Evolutionary conservation across 2,113 vertebrate species (phyloP), one percentile per base, ranked within the genome.

Genomic region (Drymodes brunneopygia): DNA sequence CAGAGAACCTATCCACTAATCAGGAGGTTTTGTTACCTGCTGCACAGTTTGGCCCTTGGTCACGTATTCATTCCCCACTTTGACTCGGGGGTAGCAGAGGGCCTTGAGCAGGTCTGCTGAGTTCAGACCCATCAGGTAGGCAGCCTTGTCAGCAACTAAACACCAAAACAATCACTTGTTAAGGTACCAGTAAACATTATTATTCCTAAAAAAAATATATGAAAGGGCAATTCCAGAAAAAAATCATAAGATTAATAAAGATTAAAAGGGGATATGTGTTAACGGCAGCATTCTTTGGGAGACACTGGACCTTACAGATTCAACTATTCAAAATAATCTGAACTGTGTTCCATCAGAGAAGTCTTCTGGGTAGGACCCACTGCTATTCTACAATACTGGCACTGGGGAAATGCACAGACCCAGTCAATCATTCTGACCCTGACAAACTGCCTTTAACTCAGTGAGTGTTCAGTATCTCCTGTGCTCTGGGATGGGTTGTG

Each of bases 61-160:
- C 6, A 89, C 86, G 0, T 89, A 89, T 35, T 89, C 86, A 35
- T 89, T 89, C 45, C 86, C 86, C 69, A 88, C 86, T 2, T 88
- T 88, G 67, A 88, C 86, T 4, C 86, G 69, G 11, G 86, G 86
- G 78, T 89, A 89, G 29, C 86, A 89, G 29, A 89, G 86, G 3
- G 86, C 86, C 47, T 89, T 89, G 29, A 89, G 79, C 40, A 89
- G 62, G 54, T 89, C 87, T 27, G 87, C 87, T 75, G 87, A 90
- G 54, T 90, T 89, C 54, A 90, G 70, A 31, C 87, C 87, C 87
- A 90, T 90, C 62, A 90, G 19, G 29, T 95, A 95, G 85, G 92
- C 88, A 56, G 92, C 94, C 71, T 95, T 95, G 81, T 95, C 92
- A 80, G 92, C 92, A 65, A 94, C 93, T 96, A 14, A 89, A 80